Conservation (phyloP, 2,113 vertebrate genomes). For the Onychostruthus taczanowskii region DNA sequence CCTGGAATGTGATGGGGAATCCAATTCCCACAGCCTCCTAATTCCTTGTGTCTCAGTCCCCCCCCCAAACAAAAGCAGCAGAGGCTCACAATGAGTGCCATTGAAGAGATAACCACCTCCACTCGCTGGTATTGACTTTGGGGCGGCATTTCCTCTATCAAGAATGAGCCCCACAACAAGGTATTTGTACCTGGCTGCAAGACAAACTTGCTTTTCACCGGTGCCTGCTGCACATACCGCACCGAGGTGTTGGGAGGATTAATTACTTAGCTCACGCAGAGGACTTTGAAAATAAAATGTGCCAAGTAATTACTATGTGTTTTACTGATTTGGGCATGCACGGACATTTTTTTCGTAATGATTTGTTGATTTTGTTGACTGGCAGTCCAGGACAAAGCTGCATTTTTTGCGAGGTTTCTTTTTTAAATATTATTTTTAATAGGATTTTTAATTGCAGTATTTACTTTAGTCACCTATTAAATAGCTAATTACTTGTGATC, state of each 20-base stretch:
- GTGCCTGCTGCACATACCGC: conserved; percentile 8
- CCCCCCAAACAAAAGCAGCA: not conserved
- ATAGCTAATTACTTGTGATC: conserved; percentile 50
- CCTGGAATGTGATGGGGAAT: not conserved
- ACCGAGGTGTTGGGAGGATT: conserved; percentile 56
- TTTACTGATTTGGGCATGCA: conserved; percentile 28
- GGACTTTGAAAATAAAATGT: conserved; percentile 51
- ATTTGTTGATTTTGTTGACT: conserved; percentile 47
- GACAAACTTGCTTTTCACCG: not conserved
- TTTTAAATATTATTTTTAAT: conserved; percentile 35
- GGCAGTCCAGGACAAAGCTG: not conserved
- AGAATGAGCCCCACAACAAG: not conserved
- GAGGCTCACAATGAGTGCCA: not conserved
- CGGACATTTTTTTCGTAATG: not conserved
- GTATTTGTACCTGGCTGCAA: conserved; percentile 4
- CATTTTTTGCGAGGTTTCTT: conserved; percentile 30
- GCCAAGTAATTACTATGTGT: conserved; percentile 49
- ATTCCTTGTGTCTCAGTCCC: not conserved
- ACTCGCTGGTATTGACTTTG: not conserved
- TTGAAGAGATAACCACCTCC: conserved; percentile 11
- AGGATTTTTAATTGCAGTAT: conserved; percentile 36
- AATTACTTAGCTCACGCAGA: conserved; percentile 14
- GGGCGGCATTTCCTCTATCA: not conserved
- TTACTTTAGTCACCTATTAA: conserved; percentile 63
- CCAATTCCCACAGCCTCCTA: not conserved